These are phyloP conservation scores for Aleiodes leptofemur DNA, from an alignment of 2,888 invertebrate genomes.

Conservation along the genomic window DNA sequence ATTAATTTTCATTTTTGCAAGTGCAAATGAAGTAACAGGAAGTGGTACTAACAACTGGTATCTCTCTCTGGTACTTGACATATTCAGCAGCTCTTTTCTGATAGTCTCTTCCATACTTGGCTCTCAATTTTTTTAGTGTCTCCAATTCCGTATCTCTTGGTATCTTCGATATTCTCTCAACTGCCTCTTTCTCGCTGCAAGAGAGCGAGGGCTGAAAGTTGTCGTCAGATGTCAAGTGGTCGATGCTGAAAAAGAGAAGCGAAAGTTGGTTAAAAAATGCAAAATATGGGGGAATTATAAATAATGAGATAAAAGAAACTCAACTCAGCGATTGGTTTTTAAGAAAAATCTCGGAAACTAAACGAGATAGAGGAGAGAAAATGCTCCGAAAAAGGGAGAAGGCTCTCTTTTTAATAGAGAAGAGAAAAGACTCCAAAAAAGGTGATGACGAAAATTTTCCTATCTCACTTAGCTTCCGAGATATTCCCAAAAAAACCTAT, in stretches of 20 bases:
- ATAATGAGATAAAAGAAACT: no score
- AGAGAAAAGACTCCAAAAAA: no score
- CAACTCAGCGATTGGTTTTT: no score
- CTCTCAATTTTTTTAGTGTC: conserved; percentile 61
- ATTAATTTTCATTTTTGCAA: background rate
- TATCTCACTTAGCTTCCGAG: no score
- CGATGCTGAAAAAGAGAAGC: conserved; percentile 56
- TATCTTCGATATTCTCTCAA: conserved; percentile 52
- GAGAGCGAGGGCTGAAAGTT: conserved; percentile 56
- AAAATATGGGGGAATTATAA: background rate
- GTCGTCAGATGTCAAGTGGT: conserved; percentile 65
- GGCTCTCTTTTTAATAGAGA: no score
- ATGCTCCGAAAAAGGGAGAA: no score
- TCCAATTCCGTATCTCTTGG: conserved; percentile 60
- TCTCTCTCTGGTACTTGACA: conserved; percentile 66
- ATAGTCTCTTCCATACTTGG: conserved; percentile 56
- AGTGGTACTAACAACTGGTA: conserved; percentile 62
- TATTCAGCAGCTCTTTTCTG: conserved; percentile 20
- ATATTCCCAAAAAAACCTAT: background rate
- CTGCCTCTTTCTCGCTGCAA: conserved; percentile 26
- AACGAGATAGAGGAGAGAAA: no score
- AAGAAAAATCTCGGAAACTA: no score
- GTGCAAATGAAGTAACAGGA: conserved; percentile 10
- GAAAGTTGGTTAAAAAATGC: no score
- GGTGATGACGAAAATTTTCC: no score